These are phyloP conservation scores for Chauna torquata DNA, from an alignment of 2,113 vertebrate species.

Conservation along the genomic window DNA sequence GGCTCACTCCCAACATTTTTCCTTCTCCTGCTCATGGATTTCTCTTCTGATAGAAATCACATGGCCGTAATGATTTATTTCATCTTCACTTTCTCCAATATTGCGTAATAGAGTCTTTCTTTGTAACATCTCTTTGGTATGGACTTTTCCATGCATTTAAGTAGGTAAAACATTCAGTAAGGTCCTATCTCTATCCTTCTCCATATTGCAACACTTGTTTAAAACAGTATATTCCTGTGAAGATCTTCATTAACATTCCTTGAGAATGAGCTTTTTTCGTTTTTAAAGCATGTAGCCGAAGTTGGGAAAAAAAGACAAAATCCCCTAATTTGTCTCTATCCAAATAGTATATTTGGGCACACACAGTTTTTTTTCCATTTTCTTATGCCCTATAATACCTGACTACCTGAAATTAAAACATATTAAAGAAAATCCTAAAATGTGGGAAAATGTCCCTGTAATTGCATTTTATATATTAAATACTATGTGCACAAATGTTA, in stretches of 20 bases:
- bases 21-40: not conserved
- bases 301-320: fast-evolving
- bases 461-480: not conserved
- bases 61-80: not conserved
- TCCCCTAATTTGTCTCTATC: not conserved
- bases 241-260: not conserved
- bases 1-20: not conserved
- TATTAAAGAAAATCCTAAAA: not conserved
- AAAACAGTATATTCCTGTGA: not conserved
- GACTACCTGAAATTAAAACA: not conserved
- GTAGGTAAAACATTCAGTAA: not conserved
- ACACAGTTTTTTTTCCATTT: not conserved
- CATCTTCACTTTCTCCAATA: not conserved
- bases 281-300: not conserved
- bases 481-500: not conserved
- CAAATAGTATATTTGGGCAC: not conserved
- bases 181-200: not conserved
- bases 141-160: not conserved
- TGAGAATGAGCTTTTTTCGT: not conserved
- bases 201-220: not conserved
- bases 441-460: not conserved
- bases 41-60: not conserved
- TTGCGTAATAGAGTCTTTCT: not conserved
- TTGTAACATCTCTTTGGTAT: not conserved
- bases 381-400: not conserved